These are phyloP conservation scores for Lepidochitona cinerea DNA, from an alignment of 2,888 invertebrate species.

Conservation along the genomic window DNA sequence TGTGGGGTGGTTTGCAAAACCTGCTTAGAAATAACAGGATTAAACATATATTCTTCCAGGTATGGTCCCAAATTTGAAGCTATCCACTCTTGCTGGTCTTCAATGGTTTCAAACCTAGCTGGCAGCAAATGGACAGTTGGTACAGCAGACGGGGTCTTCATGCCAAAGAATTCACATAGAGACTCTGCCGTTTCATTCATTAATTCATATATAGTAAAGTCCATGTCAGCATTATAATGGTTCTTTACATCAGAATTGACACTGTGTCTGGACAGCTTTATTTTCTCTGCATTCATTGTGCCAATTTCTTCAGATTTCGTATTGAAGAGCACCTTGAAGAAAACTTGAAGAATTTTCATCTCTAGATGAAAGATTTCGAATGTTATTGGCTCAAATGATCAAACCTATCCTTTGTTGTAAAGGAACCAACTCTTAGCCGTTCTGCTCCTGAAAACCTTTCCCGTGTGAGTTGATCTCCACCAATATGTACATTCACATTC, in stretches of 20 bases:
- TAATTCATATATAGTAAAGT: neutral
- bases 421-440: neutral
- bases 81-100: no score
- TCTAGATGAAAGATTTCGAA: neutral
- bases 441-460: neutral
- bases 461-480: neutral
- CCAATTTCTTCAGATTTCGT: neutral
- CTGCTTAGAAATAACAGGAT: neutral
- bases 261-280: neutral
- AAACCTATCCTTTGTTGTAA: neutral
- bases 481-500: neutral
- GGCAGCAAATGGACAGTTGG: no score
- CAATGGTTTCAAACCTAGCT: no score
- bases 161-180: no score
- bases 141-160: no score
- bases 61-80: no score
- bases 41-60: no score
- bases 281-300: neutral
- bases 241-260: neutral
- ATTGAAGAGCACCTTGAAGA: neutral
- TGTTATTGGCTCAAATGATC: neutral
- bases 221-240: neutral
- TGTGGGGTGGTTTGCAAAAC: neutral
- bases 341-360: neutral
- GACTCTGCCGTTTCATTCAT: no score